These are phyloP conservation scores for Hoplias malabaricus DNA, from an alignment of 2,113 vertebrate species.

Conservation along the genomic window DNA sequence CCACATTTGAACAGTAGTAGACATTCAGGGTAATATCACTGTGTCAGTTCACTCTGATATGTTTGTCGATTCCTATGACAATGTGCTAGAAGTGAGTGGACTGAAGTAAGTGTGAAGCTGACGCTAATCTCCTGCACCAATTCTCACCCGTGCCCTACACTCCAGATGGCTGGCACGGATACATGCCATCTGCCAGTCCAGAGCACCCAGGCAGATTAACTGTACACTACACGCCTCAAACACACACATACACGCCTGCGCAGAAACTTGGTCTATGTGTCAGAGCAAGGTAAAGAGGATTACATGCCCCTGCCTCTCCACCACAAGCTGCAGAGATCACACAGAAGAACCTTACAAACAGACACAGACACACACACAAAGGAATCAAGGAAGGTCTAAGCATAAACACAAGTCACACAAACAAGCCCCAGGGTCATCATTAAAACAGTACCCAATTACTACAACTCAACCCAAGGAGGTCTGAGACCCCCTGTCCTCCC, in stretches of 20 bases:
- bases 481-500: constrained; percentile 19
- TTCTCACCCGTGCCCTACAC: constrained; percentile 39
- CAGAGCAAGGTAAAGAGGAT: constrained; percentile 55
- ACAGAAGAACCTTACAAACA: neutral
- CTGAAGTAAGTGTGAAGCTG: constrained; percentile 31
- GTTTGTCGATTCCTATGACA: neutral
- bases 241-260: constrained; percentile 34
- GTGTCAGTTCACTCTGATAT: neutral
- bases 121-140: constrained; percentile 24
- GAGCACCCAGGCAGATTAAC: constrained; percentile 32
- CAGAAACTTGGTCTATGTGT: constrained; percentile 29
- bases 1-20: neutral
- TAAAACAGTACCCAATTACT: constrained; percentile 29
- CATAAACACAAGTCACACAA: constrained; percentile 4
- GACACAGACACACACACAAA: neutral
- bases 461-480: constrained; percentile 16
- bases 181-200: constrained; percentile 53
- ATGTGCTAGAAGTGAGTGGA: constrained; percentile 12
- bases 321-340: constrained; percentile 47
- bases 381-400: neutral
- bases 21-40: neutral
- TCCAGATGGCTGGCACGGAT: constrained; percentile 51
- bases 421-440: constrained; percentile 44
- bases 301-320: constrained; percentile 34
- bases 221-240: constrained; percentile 25